Evolutionary conservation across 1,140 invertebrate species (phyloP).

Genomic region (Laodelphax striatellus): DNA sequence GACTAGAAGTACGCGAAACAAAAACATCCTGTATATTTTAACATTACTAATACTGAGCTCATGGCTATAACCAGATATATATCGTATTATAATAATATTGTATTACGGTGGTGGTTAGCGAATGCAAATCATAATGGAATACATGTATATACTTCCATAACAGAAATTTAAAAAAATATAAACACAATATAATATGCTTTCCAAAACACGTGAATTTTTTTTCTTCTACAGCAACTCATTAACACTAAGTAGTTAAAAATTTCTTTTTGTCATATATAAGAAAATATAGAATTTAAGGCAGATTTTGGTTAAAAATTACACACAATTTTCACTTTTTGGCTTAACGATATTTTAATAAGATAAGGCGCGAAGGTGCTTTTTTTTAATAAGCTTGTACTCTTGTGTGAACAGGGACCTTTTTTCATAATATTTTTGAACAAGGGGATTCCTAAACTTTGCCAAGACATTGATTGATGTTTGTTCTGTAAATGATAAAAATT

Average conservation of each 20-base stretch:
- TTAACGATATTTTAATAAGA: slow-evolving; percentile 38
- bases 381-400: slow-evolving; percentile 57
- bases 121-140: slow-evolving; percentile 8
- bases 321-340: slow-evolving; percentile 40
- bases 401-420: slow-evolving; percentile 38
- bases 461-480: slow-evolving; percentile 15
- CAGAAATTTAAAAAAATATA: slow-evolving; percentile 23
- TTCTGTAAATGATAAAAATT: slow-evolving; percentile 11
- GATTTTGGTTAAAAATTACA: slow-evolving; percentile 48
- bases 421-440: slow-evolving; percentile 22
- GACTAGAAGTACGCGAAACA: slow-evolving; percentile 18
- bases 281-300: slow-evolving; percentile 55
- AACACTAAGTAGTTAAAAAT: slow-evolving; percentile 25
- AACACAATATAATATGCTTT: slow-evolving; percentile 26
- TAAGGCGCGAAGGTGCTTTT: slow-evolving; percentile 57
- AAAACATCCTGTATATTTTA: slow-evolving; percentile 14
- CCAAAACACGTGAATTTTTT: slow-evolving; percentile 23
- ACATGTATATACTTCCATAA: slow-evolving; percentile 23
- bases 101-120: slow-evolving; percentile 8
- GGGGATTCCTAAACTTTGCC: slow-evolving; percentile 27
- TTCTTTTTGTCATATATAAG: slow-evolving; percentile 32
- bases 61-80: slow-evolving; percentile 10
- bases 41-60: slow-evolving; percentile 11
- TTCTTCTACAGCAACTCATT: slow-evolving; percentile 23
- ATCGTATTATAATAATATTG: slow-evolving; percentile 9